Evolutionary conservation across 2,113 vertebrate species (phyloP).

Genomic region (Lampris megalopsis): DNA sequence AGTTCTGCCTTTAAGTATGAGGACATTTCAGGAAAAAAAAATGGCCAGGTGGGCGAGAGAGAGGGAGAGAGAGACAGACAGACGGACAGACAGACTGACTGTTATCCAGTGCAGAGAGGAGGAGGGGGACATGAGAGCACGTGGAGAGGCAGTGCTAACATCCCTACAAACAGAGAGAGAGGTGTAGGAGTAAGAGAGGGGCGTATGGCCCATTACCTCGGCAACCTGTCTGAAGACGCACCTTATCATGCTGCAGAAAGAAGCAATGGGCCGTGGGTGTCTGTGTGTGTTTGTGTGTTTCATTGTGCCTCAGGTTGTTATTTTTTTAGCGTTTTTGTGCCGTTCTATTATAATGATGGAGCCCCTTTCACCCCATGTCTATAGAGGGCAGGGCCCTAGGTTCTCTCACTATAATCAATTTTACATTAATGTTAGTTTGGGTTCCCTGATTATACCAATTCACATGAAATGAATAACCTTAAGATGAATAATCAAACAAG

Average conservation of each 20-base stretch:
- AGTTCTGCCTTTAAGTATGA: background rate
- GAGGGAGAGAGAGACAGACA: background rate
- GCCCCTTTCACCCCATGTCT: too few species aligned
- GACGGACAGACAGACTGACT: background rate
- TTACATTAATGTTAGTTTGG: too few species aligned
- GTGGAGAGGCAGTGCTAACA: slow-evolving; percentile 2
- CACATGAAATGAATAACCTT: too few species aligned
- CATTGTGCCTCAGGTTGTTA: slow-evolving; percentile 29
- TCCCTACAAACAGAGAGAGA: slow-evolving; percentile 14
- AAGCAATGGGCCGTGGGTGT: slow-evolving; percentile 8
- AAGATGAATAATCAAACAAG: too few species aligned
- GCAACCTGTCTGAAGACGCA: slow-evolving; percentile 45
- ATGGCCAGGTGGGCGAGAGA: background rate
- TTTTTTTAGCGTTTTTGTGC: slow-evolving; percentile 36
- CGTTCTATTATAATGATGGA: background rate
- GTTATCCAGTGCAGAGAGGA: slow-evolving; percentile 11
- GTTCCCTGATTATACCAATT: too few species aligned
- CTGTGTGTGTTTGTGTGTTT: slow-evolving; percentile 19
- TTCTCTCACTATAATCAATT: too few species aligned
- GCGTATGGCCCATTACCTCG: slow-evolving; percentile 51
- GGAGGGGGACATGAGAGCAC: slow-evolving; percentile 15
- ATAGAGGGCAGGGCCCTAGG: too few species aligned
- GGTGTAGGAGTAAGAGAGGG: slow-evolving; percentile 21
- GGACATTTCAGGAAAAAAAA: background rate
- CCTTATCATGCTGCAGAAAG: slow-evolving; percentile 44